Conservation (phyloP, 2,888 invertebrate species). For the Drosophila diplacantha region DNA sequence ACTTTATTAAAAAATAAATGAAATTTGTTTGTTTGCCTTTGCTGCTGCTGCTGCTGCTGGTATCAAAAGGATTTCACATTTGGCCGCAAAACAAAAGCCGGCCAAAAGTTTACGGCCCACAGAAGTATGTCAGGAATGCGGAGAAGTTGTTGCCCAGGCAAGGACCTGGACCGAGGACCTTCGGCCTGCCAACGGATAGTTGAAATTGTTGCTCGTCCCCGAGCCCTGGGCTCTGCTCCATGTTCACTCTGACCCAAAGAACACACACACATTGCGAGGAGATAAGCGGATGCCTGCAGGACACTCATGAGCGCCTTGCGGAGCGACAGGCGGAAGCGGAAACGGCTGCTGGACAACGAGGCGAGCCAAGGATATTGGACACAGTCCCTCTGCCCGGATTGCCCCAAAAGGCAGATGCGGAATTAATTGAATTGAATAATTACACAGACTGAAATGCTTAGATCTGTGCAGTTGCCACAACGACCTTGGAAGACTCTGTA, state of each 20-base stretch:
- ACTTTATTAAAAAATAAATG: constrained; percentile 72
- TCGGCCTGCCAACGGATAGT: constrained; percentile 43
- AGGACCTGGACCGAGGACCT: constrained; percentile 41
- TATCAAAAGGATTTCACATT: constrained; percentile 49
- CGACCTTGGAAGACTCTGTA: background rate
- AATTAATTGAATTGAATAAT: constrained; percentile 74
- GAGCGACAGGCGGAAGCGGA: constrained; percentile 60
- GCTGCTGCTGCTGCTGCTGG: constrained; percentile 21
- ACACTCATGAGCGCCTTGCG: constrained; percentile 47
- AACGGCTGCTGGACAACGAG: constrained; percentile 59
- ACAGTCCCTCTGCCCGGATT: constrained; percentile 10
- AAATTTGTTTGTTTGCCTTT: constrained; percentile 55
- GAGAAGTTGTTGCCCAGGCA: constrained; percentile 40
- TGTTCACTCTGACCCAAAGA: constrained; percentile 47
- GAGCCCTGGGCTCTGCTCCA: constrained; percentile 1
- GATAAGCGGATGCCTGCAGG: constrained; percentile 33
- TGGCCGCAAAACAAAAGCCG: constrained; percentile 49
- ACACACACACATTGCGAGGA: background rate
- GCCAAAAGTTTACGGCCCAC: constrained; percentile 19
- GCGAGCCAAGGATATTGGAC: constrained; percentile 7
- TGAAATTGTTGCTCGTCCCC: constrained; percentile 52
- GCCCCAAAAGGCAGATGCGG: constrained; percentile 57
- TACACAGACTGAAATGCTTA: constrained; percentile 39
- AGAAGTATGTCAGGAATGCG: constrained; percentile 64
- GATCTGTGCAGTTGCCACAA: background rate